Evolutionary conservation across 2,888 invertebrate genomes (phyloP).

Genomic region (Furcula furcula): DNA sequence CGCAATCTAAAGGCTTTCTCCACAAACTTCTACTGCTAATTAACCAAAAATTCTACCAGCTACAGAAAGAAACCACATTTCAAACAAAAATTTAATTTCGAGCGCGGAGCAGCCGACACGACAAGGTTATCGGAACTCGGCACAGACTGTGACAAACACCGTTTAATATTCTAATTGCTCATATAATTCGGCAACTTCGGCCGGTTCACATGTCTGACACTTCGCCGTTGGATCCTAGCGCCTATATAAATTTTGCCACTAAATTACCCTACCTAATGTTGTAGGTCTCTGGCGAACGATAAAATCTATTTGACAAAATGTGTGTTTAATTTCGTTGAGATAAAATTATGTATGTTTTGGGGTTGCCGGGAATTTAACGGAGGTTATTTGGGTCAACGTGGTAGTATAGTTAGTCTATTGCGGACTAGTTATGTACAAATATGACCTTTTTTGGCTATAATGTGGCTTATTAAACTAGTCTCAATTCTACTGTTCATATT

Average conservation of each 20-base stretch:
- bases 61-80: neutral
- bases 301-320: slow-evolving; percentile 8
- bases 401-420: neutral
- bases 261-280: slow-evolving; percentile 8
- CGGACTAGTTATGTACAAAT: neutral
- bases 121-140: slow-evolving; percentile 6
- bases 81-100: neutral
- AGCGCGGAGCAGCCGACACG: neutral
- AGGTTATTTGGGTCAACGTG: neutral
- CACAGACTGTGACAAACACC: slow-evolving; percentile 9
- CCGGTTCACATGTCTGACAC: slow-evolving; percentile 24
- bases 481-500: too few species aligned
- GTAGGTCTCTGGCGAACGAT: slow-evolving; percentile 1
- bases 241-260: slow-evolving; percentile 16
- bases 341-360: slow-evolving; percentile 1
- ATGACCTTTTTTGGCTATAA: too few species aligned
- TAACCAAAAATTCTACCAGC: too few species aligned
- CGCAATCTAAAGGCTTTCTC: too few species aligned
- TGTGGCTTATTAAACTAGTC: too few species aligned
- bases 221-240: slow-evolving; percentile 7
- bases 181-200: slow-evolving; percentile 26
- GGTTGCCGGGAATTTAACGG: neutral
- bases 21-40: too few species aligned
- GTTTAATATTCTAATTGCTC: slow-evolving; percentile 31
- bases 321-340: slow-evolving; percentile 1